These are phyloP conservation scores for Danio choprae DNA, from an alignment of 2,797 vertebrate species.

Conservation along the genomic window DNA sequence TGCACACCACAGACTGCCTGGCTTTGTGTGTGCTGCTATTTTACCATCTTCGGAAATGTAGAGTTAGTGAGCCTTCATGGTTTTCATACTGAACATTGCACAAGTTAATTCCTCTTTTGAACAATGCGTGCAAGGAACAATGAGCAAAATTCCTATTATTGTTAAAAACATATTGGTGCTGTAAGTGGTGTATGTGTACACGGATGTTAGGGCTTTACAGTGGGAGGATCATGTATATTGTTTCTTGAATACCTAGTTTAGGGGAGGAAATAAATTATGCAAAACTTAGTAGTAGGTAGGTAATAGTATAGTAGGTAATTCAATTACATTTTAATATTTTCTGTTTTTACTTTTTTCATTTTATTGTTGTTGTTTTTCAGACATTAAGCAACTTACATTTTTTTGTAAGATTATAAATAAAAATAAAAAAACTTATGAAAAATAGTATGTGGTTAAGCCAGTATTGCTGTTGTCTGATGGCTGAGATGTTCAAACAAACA, in stretches of 20 bases:
- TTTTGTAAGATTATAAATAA: too few species aligned
- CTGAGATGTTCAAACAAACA: too few species aligned
- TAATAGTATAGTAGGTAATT: too few species aligned
- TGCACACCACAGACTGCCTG: slow-evolving; percentile 26
- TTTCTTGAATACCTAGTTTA: background rate
- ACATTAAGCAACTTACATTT: too few species aligned
- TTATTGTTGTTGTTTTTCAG: too few species aligned
- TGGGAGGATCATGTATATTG: background rate
- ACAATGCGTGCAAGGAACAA: background rate
- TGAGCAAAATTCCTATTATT: background rate
- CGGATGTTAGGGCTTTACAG: background rate
- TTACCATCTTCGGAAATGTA: slow-evolving; percentile 8
- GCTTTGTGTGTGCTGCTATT: background rate
- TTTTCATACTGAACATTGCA: background rate
- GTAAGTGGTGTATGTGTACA: background rate
- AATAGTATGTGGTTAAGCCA: too few species aligned
- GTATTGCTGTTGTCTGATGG: too few species aligned
- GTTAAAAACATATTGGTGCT: background rate
- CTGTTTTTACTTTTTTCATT: too few species aligned
- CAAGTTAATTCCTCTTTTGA: background rate
- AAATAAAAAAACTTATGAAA: too few species aligned
- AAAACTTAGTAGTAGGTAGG: too few species aligned
- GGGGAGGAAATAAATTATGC: background rate
- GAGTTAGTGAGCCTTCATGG: background rate
- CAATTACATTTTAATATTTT: too few species aligned